phyloP scores from a whole-genome alignment of 2,113 vertebrate species.

The Rhodinocichla rosea region DNA sequence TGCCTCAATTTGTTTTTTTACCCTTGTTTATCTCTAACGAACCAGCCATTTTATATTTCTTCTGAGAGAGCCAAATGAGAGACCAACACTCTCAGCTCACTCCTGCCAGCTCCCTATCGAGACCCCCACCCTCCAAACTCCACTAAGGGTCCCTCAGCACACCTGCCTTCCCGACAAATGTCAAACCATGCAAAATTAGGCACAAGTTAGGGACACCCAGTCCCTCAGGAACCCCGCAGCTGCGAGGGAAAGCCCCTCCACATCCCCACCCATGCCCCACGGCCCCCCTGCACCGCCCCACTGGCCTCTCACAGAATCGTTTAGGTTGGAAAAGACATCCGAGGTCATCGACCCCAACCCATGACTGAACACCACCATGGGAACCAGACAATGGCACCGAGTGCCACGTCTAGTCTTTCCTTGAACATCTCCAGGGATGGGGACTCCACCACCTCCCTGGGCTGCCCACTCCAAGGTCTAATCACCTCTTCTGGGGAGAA shows the following conservation, averaged over 20 bases:
- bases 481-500: neutral
- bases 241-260: neutral
- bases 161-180: neutral
- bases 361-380: rapidly evolving
- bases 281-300: neutral
- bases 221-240: neutral
- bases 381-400: neutral
- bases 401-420: neutral
- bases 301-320: neutral
- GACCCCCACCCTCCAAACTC: neutral
- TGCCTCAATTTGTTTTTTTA: rapidly evolving
- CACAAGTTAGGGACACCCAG: rapidly evolving
- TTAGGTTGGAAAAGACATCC: neutral
- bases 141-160: rapidly evolving
- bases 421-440: neutral
- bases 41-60: neutral
- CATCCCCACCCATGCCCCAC: neutral
- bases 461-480: neutral
- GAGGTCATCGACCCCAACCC: neutral
- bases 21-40: neutral
- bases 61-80: neutral
- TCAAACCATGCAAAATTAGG: neutral
- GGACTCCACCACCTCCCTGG: neutral
- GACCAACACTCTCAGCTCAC: too few relatives aligned
- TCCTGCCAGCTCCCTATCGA: rapidly evolving